Base-by-base conservation (phyloP, 2,113 vertebrate genomes). In the Pseudopodoces humilis region DNA sequence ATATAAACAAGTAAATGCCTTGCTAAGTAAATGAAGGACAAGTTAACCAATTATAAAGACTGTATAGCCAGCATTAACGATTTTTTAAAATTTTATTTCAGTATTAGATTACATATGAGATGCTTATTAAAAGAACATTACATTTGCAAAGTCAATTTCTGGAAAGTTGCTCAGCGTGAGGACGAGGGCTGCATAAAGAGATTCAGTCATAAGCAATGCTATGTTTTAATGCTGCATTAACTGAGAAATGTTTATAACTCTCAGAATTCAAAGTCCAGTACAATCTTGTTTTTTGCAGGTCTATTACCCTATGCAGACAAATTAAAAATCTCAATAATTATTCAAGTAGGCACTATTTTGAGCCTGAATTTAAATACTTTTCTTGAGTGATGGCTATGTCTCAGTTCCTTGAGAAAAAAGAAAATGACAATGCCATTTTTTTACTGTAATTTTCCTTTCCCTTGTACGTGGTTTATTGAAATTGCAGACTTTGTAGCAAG, bases 61-160 rank as follows among this genome's bases (percentile, higher is more conserved):
- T 59, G 25, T 46, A 83, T 46, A 92, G 30, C 58, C 46, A 76
- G 27, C 30, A 83, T 84, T 91, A 94, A 79, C 1, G 17, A 39
- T 76, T 81, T n/a, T 80, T 64, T 1, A 5, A 44, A n/a, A 75
- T 77, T 86, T 79, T 77, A 75, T 93, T 94, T 90, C 58, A 52
- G 44, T 71, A 94, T 93, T 93, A 91, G 83, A 68, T 96, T 92
- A 92, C 83, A 75, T 90, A 92, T n/a, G 65, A 95, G 60, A 83
- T 86, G 39, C 60, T 90, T 97, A 88, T 94, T 97, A 93, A 95
- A 94, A 86, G 63, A 92, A 64, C 69, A 86, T 88, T 90, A 81
- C n/a, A 83, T 88, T 92, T 92, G 43, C 72, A 82, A 88, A 96
- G 76, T 60, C 83, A 94, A 3, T 94, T 92, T 94, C 86, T 92